Evolutionary conservation across 2,888 invertebrate species (phyloP), one percentile per base, ranked within the genome.

Genomic region (Eumerus sabulonum): DNA sequence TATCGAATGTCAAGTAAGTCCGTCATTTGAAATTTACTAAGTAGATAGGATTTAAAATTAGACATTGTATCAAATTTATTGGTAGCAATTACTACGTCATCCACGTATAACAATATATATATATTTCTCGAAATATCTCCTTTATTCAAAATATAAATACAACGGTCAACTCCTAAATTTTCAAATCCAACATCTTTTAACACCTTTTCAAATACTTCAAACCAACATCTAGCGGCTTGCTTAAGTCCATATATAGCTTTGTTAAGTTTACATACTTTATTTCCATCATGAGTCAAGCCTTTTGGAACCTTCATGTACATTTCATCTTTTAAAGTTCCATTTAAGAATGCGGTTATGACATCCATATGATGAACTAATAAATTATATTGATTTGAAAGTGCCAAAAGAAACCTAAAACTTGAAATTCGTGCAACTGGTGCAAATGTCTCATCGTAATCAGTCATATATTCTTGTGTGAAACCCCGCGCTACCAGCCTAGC

Each of bases 61-160:
- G 18, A 16, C 74, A 76, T 77, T 53, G 56, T 64, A 12, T 56
- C 67, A 13, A 14, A 45, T 14, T 60, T 45, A 17, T 13, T 27
- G 27, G 42, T 67, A 19, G 47, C 45, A 16, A 68, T 12, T 36
- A 62, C 54, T 35, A 82, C 16, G 59, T 83, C 83, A 62, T 83
- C 82, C 13, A 83, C 79, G 64, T 83, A 83, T 14, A 83, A 47
- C 35, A 81, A 18, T 11, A 83, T 50, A 68, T 82, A 71, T 19
- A 82, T 76, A 45, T 81, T 82, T 57, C 63, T 62, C 19, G 82
- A 9, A 9, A 36, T 36, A 36, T 36, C 36, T 13, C 67, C 67
- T 16, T 51, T 63, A 47, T 71, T 27, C 3, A 42, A 16, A 63
- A 83, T 45, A 76, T 83, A 84, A 44, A 83, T 72, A 71, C 81